phyloP scores from a whole-genome alignment of 2,888 invertebrate species.

The Leptogaster cylindrica region DNA sequence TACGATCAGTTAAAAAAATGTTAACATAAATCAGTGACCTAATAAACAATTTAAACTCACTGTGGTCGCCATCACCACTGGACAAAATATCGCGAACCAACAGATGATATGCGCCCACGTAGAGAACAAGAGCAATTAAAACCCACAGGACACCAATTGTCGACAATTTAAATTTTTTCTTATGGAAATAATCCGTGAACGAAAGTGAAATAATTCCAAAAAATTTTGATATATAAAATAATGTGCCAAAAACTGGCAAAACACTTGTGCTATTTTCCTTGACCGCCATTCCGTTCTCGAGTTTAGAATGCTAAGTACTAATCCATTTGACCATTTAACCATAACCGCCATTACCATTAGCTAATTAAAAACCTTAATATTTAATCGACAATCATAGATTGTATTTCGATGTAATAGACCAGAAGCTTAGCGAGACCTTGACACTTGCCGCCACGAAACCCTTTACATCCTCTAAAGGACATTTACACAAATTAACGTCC shows the following conservation, averaged over 20 bases:
- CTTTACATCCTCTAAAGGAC: too few relatives aligned
- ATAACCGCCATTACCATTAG: conserved; percentile 14
- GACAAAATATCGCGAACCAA: too few relatives aligned
- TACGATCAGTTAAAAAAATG: conserved; percentile 45
- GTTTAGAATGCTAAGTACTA: too few relatives aligned
- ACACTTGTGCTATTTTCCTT: conserved; percentile 16
- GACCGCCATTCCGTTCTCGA: conserved; percentile 15
- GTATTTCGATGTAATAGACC: neutral
- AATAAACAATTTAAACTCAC: neutral
- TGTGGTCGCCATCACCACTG: neutral
- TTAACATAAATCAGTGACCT: neutral
- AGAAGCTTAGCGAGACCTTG: too few relatives aligned
- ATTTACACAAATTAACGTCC: too few relatives aligned
- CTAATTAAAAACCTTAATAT: conserved; percentile 31
- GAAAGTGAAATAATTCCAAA: conserved; percentile 44
- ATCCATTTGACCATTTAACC: neutral
- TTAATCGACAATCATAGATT: conserved; percentile 9
- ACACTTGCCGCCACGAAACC: too few relatives aligned
- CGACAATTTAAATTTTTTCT: conserved; percentile 39
- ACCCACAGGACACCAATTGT: conserved; percentile 37
- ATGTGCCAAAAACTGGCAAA: conserved; percentile 6
- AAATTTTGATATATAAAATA: conserved; percentile 44
- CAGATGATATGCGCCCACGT: conserved; percentile 35
- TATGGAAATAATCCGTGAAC: conserved; percentile 29
- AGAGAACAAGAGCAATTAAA: conserved; percentile 11